Evolutionary conservation across 2,113 vertebrate genomes (phyloP).

Genomic region (Periophthalmus modestus): DNA sequence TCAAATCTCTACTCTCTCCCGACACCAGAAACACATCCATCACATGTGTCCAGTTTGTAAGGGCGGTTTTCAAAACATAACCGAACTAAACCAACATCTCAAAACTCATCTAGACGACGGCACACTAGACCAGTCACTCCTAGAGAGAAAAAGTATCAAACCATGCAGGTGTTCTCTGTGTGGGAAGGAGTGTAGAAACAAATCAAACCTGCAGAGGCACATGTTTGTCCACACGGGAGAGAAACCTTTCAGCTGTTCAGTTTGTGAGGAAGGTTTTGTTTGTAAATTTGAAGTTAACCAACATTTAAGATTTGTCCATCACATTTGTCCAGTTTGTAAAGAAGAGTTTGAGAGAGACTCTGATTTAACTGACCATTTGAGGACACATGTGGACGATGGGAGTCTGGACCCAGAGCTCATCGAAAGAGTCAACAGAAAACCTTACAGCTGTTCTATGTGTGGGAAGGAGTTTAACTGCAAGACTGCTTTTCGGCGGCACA

Average conservation of each 20-base stretch:
- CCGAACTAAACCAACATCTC: background rate
- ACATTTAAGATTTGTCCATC: background rate
- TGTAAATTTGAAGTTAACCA: background rate
- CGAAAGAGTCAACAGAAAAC: background rate
- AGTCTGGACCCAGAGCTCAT: background rate
- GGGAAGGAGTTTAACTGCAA: background rate
- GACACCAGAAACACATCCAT: background rate
- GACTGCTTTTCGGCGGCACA: background rate
- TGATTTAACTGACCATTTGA: background rate
- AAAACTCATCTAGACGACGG: slow-evolving; percentile 4
- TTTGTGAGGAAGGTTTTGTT: background rate
- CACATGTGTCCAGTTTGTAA: background rate
- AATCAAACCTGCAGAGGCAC: slow-evolving; percentile 24
- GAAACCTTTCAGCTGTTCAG: slow-evolving; percentile 21
- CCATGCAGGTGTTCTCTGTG: background rate
- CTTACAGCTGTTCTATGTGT: background rate
- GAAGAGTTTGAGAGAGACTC: background rate
- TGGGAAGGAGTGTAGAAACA: background rate
- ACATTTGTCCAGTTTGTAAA: background rate
- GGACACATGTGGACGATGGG: background rate
- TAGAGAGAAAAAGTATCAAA: background rate
- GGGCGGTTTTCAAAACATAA: background rate
- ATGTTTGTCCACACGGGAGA: slow-evolving; percentile 37
- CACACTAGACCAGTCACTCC: background rate
- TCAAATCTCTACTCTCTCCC: background rate